These are phyloP conservation scores for Brenthis ino DNA, from an alignment of 2,888 invertebrate genomes.

Conservation along the genomic window DNA sequence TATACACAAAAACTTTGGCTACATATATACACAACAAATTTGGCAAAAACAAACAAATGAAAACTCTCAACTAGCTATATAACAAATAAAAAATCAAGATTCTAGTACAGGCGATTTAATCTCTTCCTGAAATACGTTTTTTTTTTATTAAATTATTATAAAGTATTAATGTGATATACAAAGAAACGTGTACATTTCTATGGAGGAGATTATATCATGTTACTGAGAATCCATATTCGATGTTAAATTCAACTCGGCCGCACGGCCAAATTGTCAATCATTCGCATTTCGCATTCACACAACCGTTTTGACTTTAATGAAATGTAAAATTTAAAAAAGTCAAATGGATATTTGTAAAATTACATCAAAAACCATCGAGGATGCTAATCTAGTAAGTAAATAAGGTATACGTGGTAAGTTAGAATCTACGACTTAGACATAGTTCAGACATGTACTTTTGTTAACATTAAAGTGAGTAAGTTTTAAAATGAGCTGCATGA, in stretches of 20 bases:
- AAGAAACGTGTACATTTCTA: not conserved
- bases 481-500: constrained; percentile 31
- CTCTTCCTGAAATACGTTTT: too few relatives aligned
- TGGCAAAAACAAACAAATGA: too few relatives aligned
- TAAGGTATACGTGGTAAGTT: constrained; percentile 61
- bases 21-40: too few relatives aligned
- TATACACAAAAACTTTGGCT: too few relatives aligned
- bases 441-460: constrained; percentile 84
- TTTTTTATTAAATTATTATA: too few relatives aligned
- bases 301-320: constrained; percentile 13
- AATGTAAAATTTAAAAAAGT: constrained; percentile 26
- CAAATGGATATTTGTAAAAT: constrained; percentile 42
- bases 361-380: constrained; percentile 52
- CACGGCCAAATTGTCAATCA: not conserved
- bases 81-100: too few relatives aligned
- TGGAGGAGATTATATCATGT: not conserved
- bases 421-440: constrained; percentile 62
- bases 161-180: too few relatives aligned
- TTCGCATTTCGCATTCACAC: constrained; percentile 17
- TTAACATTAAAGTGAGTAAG: constrained; percentile 57
- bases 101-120: too few relatives aligned
- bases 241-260: not conserved
- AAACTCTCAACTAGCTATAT: too few relatives aligned
- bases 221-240: not conserved
- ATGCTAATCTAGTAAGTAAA: constrained; percentile 59